phyloP scores from a whole-genome alignment of 2,797 vertebrate species.

The Alectoris magna region DNA sequence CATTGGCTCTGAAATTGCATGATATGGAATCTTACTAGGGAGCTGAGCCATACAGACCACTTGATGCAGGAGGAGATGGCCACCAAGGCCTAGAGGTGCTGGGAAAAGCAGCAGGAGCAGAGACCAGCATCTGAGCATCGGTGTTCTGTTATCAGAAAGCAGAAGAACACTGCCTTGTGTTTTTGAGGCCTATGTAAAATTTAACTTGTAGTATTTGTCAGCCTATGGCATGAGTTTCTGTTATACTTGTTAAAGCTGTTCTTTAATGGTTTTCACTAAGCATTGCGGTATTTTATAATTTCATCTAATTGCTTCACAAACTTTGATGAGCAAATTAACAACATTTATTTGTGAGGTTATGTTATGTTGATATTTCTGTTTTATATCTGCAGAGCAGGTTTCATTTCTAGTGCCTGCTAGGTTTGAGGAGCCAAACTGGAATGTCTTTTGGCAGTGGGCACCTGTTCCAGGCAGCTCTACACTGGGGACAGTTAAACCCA shows the following conservation, averaged over 20 bases:
- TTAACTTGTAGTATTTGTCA: not conserved
- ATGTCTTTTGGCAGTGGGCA: not conserved
- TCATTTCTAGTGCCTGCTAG: not conserved
- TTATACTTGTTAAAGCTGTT: not conserved
- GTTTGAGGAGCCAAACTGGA: not conserved
- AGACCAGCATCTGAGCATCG: not conserved
- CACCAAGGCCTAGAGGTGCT: not conserved
- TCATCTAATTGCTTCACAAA: not conserved
- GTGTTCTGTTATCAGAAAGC: not conserved
- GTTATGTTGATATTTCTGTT: not conserved
- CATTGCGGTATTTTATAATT: not conserved
- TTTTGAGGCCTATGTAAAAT: not conserved
- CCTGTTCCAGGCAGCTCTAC: not conserved
- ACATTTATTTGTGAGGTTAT: not conserved
- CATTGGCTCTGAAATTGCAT: not conserved
- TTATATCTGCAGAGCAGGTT: not conserved
- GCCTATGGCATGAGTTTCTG: accelerated
- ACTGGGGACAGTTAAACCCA: not conserved
- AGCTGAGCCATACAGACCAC: not conserved
- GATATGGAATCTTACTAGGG: not conserved
- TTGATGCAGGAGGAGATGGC: not conserved
- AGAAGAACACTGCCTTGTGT: not conserved
- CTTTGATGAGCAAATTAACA: not conserved
- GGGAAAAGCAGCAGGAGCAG: not conserved
- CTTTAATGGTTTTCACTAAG: not conserved